Conservation (phyloP, 2,797 vertebrate genomes). For the Premnoplex brunnescens region DNA sequence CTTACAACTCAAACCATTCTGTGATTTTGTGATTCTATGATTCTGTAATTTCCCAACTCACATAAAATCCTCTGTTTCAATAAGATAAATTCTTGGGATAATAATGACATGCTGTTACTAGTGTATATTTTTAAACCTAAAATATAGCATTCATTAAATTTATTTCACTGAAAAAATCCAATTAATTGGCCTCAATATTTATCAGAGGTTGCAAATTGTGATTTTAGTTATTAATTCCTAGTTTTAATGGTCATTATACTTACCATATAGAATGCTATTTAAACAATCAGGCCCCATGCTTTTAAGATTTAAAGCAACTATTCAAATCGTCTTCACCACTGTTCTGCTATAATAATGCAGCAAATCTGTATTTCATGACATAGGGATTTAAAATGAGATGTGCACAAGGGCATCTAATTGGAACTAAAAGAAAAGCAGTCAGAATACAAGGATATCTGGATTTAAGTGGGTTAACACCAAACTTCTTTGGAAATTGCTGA, state of each 20-base stretch:
- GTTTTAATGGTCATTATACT: neutral
- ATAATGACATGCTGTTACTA: neutral
- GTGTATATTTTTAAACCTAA: neutral
- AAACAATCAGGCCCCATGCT: neutral
- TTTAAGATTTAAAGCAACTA: neutral
- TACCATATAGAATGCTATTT: neutral
- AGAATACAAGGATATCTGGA: neutral
- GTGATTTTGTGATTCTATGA: neutral
- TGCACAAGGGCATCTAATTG: neutral
- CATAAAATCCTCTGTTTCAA: neutral
- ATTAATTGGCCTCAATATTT: neutral
- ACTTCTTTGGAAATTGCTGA: neutral
- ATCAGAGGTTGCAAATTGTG: neutral
- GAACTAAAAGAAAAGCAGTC: neutral
- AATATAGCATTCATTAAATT: neutral
- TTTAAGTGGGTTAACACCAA: neutral
- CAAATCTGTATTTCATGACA: neutral
- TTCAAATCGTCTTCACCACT: neutral
- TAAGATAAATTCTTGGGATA: neutral
- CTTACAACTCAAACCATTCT: neutral
- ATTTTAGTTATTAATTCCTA: constrained; percentile 3
- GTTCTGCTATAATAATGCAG: neutral
- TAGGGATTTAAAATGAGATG: neutral
- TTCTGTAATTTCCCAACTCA: neutral
- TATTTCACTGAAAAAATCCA: neutral